Conservation (phyloP, 1,140 invertebrate species). For the Schlechtendalia chinensis region DNA sequence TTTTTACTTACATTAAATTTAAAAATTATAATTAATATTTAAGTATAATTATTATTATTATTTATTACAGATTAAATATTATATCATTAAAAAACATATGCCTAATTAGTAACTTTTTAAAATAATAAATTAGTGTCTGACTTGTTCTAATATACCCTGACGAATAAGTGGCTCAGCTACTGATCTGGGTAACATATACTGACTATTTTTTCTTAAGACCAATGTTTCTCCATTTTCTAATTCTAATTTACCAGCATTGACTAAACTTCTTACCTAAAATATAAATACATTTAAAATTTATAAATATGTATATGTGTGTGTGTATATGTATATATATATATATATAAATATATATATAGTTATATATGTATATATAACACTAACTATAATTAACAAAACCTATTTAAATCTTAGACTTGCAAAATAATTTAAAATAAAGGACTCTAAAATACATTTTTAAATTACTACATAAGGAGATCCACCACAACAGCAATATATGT, state of each 20-base stretch:
- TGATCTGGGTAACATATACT: conserved; percentile 82
- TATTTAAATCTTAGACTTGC: too few relatives aligned
- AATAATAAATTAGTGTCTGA: conserved; percentile 33
- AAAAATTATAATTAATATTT: too few relatives aligned
- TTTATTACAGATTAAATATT: too few relatives aligned
- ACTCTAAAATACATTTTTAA: too few relatives aligned
- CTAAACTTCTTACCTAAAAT: conserved; percentile 75
- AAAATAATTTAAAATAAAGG: too few relatives aligned
- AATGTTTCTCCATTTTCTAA: conserved; percentile 88
- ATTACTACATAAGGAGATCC: too few relatives aligned
- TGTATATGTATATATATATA: background rate
- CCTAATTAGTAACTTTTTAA: background rate
- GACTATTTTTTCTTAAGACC: conserved; percentile 85
- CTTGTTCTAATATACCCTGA: conserved; percentile 86
- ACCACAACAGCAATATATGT: too few relatives aligned
- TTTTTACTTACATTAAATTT: too few relatives aligned
- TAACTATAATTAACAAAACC: too few relatives aligned
- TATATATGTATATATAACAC: background rate
- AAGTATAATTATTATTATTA: too few relatives aligned
- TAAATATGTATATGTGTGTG: too few relatives aligned
- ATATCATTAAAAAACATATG: too few relatives aligned
- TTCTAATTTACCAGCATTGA: conserved; percentile 91
- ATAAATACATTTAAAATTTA: conserved; percentile 18
- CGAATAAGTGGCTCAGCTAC: conserved; percentile 89
- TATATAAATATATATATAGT: background rate